phyloP scores from a whole-genome alignment of 2,797 vertebrate genomes.

The Catamblyrhynchus diadema region DNA sequence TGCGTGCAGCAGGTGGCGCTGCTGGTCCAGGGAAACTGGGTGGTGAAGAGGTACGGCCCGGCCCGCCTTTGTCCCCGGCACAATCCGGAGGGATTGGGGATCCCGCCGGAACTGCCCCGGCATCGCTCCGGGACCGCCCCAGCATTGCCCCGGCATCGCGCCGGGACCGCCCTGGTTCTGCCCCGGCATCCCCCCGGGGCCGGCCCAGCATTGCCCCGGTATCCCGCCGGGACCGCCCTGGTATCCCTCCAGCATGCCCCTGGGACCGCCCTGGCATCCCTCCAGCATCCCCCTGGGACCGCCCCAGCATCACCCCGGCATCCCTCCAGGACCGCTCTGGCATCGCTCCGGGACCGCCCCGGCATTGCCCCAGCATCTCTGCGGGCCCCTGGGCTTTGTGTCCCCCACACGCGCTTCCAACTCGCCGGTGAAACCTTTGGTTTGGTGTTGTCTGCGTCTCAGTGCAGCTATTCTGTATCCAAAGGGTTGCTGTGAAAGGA shows the following conservation, averaged over 20 bases:
- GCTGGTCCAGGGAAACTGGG: conserved; percentile 98
- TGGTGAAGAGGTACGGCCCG: conserved; percentile 90
- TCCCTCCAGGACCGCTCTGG: too few relatives aligned
- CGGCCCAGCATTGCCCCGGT: too few relatives aligned
- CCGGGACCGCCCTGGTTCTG: too few relatives aligned
- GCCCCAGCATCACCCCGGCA: too few relatives aligned
- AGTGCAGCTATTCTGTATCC: neutral
- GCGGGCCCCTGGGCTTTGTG: neutral
- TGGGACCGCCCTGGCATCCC: too few relatives aligned
- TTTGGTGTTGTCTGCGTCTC: neutral
- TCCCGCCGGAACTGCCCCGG: neutral
- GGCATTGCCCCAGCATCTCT: too few relatives aligned
- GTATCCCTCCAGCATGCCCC: too few relatives aligned
- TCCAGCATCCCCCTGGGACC: too few relatives aligned
- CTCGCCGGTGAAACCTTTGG: neutral
- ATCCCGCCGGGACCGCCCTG: too few relatives aligned
- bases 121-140: too few relatives aligned
- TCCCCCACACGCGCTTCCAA: neutral
- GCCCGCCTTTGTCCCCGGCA: neutral
- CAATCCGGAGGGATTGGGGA: too few relatives aligned
- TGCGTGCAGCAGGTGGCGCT: conserved; percentile 99
- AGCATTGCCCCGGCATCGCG: neutral
- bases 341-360: fast-evolving
- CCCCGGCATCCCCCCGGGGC: too few relatives aligned
- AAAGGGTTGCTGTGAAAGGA: neutral